Percentiles rank a stretch among this genome's conserved stretches.
phyloP scores from a whole-genome alignment of 2,797 vertebrate species.

The Alca torda region DNA sequence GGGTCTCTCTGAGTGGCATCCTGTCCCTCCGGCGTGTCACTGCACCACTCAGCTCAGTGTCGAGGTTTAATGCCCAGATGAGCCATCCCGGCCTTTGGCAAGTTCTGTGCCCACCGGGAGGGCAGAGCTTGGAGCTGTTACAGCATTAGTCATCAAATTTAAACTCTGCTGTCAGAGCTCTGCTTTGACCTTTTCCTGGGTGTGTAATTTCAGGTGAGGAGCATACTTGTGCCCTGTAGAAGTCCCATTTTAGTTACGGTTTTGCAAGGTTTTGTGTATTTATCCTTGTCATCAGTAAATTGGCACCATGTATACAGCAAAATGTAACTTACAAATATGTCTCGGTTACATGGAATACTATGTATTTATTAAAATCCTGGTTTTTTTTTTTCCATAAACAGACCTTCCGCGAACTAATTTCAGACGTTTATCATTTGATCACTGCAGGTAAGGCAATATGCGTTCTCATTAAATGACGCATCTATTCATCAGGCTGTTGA shows the following conservation, averaged over 20 bases:
- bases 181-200: no score
- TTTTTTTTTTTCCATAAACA: slow-evolving; percentile 54
- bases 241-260: fast-evolving
- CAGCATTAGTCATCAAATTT: fast-evolving
- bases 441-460: slow-evolving; percentile 87
- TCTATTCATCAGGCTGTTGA: neutral
- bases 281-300: neutral
- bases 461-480: fast-evolving
- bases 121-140: neutral
- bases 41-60: no score
- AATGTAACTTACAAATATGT: neutral
- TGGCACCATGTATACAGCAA: fast-evolving
- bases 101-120: fast-evolving
- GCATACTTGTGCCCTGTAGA: neutral
- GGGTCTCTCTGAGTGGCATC: no score
- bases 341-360: neutral
- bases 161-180: no score
- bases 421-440: slow-evolving; percentile 92
- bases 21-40: no score
- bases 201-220: neutral
- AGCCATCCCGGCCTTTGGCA: neutral
- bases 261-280: neutral
- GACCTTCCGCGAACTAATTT: slow-evolving; percentile 90
- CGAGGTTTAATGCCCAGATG: fast-evolving
- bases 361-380: neutral